A percentile compares a stretch with the other conserved stretches of the same genome.
phyloP scores from a whole-genome alignment of 1,140 invertebrate species.

The Pseudomyrmex cubaensis region DNA sequence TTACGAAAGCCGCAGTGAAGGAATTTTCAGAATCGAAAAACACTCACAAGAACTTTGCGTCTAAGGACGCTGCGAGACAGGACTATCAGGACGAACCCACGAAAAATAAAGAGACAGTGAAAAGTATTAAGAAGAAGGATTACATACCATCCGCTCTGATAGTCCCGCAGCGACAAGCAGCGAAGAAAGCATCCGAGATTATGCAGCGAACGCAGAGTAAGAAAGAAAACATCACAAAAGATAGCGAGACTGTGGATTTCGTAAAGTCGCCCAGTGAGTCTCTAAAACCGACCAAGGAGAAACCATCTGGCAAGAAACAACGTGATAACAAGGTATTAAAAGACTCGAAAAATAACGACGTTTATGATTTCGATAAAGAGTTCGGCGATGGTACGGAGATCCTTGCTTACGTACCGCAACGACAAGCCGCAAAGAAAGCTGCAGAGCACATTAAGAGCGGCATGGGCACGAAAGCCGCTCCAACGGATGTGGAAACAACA shows the following conservation, averaged over 20 bases:
- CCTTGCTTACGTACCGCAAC: constrained; percentile 93
- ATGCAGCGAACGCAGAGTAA: constrained; percentile 86
- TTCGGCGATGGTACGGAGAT: constrained; percentile 89
- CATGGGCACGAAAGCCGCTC: constrained; percentile 87
- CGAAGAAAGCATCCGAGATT: constrained; percentile 95
- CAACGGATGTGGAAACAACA: constrained; percentile 68
- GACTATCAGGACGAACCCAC: constrained; percentile 72
- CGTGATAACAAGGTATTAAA: constrained; percentile 79
- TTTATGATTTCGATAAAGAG: constrained; percentile 88
- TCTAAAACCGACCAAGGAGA: constrained; percentile 80
- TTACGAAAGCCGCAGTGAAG: constrained; percentile 94
- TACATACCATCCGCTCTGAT: constrained; percentile 91
- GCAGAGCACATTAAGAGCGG: constrained; percentile 95
- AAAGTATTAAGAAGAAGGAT: constrained; percentile 87
- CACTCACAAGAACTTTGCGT: constrained; percentile 74
- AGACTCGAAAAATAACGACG: constrained; percentile 83
- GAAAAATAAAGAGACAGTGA: constrained; percentile 85
- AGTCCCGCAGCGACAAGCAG: constrained; percentile 95
- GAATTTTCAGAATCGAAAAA: constrained; percentile 88
- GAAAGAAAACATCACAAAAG: constrained; percentile 73
- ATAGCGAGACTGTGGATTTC: constrained; percentile 69
- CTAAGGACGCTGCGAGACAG: constrained; percentile 71
- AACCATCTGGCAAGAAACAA: constrained; percentile 75
- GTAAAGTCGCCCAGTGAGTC: constrained; percentile 77
- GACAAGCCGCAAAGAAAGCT: constrained; percentile 96